phyloP scores from a whole-genome alignment of 2,113 vertebrate species.

The Eudorcas thomsonii region DNA sequence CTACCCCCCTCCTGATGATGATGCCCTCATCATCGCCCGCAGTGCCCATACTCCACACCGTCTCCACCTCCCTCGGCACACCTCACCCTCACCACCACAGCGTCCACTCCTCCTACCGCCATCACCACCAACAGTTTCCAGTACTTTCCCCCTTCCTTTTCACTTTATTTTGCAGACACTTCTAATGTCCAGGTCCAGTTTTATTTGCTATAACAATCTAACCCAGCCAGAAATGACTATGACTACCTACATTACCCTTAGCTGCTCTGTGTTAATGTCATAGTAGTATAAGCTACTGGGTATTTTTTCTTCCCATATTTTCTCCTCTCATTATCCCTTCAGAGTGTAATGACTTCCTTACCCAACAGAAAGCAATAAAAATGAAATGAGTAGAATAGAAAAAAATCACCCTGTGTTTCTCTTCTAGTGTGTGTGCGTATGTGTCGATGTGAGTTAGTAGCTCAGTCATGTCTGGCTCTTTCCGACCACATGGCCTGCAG shows the following conservation, averaged over 20 bases:
- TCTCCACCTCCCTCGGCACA: no score
- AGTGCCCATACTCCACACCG: rapidly evolving
- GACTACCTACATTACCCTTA: not conserved
- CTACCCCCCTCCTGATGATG: no score
- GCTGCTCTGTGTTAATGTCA: not conserved
- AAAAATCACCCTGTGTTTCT: not conserved
- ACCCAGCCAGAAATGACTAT: not conserved
- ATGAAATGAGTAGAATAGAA: not conserved
- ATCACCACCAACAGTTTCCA: not conserved
- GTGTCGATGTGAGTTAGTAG: not conserved
- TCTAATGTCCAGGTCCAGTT: not conserved
- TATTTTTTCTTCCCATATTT: not conserved
- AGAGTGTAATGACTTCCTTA: not conserved
- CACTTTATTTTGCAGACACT: not conserved
- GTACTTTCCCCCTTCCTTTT: not conserved
- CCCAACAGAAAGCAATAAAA: not conserved
- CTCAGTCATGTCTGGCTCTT: not conserved
- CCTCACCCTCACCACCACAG: not conserved
- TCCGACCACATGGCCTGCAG: not conserved
- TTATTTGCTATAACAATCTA: not conserved
- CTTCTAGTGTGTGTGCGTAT: not conserved
- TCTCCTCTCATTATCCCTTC: not conserved
- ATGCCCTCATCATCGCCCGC: rapidly evolving
- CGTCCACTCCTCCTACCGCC: not conserved
- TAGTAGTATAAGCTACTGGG: not conserved